Base-by-base conservation (phyloP, 2,797 vertebrate genomes). In the Mormyrus proboscirostris region DNA sequence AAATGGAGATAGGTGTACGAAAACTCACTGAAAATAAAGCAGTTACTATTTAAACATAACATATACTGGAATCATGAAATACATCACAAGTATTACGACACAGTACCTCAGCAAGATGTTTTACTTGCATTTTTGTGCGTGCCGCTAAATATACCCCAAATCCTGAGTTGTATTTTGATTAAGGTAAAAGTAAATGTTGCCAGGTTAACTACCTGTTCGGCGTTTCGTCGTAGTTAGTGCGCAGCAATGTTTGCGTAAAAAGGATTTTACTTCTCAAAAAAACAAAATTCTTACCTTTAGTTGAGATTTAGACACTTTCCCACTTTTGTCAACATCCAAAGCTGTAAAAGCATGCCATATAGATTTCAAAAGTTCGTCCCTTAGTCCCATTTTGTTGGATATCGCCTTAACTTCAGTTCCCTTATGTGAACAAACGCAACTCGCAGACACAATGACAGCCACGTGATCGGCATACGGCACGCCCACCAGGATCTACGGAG, bases 291-390 rank as follows among this genome's bases (percentile, higher is more conserved):
- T 93, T 95, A 97, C 98, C 97, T 99, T 99, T 1, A 99, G 95
- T 92, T 99, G 98, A 0, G 98, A 99, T 92, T 99, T 99, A 91
- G 98, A 99, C 3, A 99, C 98, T 92, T 99, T 99, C n/a, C 98
- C 98, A 92, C 97, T 97, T 89, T 95, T 96, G 94, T 99, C 98
- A 92, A 98, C 92, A 89, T 99, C 98, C 92, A 99, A 95, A 0
- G 98, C 97, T 0, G 97, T 98, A 91, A 99, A 99, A 1, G 98
- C 98, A 91, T 99, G 98, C 98, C 98, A 99, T 90, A 99, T 99
- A 25, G 97, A 94, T 94, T 98, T 99, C 0, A 99, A 92, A 87
- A 99, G 95, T 59, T 99, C 97, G 89, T 98, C 98, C 91, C 97
- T 96, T 88, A 97, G 92, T 12, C 94, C 91, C 96, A 97, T 97